phyloP scores from a whole-genome alignment of 2,113 vertebrate species.

The Syngnathus typhle region DNA sequence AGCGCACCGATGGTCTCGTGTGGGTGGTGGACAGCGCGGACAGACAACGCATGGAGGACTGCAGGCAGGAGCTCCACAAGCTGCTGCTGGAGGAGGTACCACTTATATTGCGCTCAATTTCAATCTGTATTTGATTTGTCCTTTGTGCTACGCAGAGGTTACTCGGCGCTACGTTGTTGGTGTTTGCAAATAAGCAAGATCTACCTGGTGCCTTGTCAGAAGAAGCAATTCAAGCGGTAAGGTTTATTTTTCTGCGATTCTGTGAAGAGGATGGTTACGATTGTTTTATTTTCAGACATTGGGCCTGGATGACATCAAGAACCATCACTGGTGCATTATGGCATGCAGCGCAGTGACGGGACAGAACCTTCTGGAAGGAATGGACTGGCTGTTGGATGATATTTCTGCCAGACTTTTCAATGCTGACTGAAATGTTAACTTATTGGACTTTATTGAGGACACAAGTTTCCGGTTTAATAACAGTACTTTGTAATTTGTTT shows the following conservation, averaged over 20 bases:
- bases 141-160: conserved; percentile 69
- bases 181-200: conserved; percentile 92
- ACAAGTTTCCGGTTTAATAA: not conserved
- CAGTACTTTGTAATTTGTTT: no score
- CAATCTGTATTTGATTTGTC: not conserved
- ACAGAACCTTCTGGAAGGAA: conserved; percentile 78
- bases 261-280: no score
- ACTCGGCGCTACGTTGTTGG: conserved; percentile 82
- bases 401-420: conserved; percentile 70
- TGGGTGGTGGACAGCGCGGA: conserved; percentile 94
- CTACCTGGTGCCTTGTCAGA: conserved; percentile 80
- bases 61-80: conserved; percentile 73
- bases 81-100: conserved; percentile 83
- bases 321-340: conserved; percentile 86
- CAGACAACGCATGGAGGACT: conserved; percentile 81
- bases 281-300: conserved; percentile 62
- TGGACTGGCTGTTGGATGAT: conserved; percentile 80
- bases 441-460: no score
- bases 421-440: conserved; percentile 47
- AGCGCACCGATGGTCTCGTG: conserved; percentile 88
- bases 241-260: rapidly evolving
- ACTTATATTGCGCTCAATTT: not conserved
- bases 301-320: conserved; percentile 79
- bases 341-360: conserved; percentile 85
- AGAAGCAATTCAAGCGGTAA: conserved; percentile 79